Conservation (phyloP, 2,797 vertebrate genomes). For the Pelodytes ibericus region DNA sequence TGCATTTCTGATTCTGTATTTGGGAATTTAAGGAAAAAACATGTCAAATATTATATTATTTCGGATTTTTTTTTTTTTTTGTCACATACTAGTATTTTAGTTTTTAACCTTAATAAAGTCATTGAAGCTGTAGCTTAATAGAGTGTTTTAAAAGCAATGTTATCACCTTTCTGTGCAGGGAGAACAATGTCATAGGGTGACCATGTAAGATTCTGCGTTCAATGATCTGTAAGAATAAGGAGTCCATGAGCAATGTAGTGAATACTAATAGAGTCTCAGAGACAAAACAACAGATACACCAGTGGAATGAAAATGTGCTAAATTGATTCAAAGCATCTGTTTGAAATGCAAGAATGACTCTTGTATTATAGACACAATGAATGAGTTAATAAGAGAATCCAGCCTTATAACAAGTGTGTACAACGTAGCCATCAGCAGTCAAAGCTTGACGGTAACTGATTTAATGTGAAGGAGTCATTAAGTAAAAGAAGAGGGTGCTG, state of each 20-base stretch:
- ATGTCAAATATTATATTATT: background rate
- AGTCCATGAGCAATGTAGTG: conserved; percentile 39
- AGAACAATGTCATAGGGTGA: conserved; percentile 22
- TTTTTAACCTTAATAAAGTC: conserved; percentile 13
- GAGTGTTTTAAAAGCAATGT: background rate
- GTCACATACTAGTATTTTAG: background rate
- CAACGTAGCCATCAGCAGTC: background rate
- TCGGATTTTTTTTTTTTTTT: background rate
- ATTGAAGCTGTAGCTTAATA: background rate
- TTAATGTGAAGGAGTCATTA: conserved; percentile 53
- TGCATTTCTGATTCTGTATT: background rate
- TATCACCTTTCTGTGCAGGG: background rate
- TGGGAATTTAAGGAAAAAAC: too few relatives aligned
- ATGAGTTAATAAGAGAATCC: conserved; percentile 49
- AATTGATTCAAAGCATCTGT: conserved; percentile 52
- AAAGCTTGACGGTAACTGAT: conserved; percentile 39
- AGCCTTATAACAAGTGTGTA: conserved; percentile 36
- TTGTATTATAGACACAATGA: conserved; percentile 48
- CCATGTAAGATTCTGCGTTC: conserved; percentile 44
- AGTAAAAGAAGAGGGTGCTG: conserved; percentile 52
- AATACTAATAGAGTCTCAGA: conserved; percentile 55
- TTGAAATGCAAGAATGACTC: conserved; percentile 55
- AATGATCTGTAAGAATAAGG: conserved; percentile 38
- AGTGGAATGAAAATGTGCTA: conserved; percentile 46
- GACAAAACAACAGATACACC: conserved; percentile 51